These are phyloP conservation scores for Cacatua alba DNA, from an alignment of 2,113 vertebrate genomes.

Conservation along the genomic window DNA sequence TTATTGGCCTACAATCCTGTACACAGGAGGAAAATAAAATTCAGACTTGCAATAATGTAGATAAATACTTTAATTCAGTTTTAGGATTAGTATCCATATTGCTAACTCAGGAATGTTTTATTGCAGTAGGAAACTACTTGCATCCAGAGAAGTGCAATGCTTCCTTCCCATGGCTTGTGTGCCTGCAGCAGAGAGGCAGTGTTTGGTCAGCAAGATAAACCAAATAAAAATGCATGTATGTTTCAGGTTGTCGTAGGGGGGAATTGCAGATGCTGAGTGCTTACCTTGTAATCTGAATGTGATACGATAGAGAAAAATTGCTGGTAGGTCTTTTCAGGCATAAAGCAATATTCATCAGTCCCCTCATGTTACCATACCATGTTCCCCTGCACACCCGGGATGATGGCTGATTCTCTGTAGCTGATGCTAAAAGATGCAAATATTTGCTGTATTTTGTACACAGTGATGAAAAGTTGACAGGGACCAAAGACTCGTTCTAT, in stretches of 20 bases:
- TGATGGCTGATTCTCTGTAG: constrained; percentile 7
- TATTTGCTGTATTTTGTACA: constrained; percentile 50
- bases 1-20: constrained; percentile 59
- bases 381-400: not conserved
- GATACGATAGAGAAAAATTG: not conserved
- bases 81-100: not conserved
- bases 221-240: not conserved
- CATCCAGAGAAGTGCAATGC: not conserved
- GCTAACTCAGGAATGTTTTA: not conserved
- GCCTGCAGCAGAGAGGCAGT: not conserved
- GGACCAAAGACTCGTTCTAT: constrained; percentile 37
- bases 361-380: not conserved
- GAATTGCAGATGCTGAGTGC: not conserved
- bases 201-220: not conserved
- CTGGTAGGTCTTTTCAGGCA: not conserved
- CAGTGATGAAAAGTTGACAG: constrained; percentile 48
- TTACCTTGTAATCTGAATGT: not conserved
- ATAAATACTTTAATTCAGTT: not conserved
- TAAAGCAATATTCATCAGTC: not conserved
- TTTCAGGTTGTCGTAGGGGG: not conserved
- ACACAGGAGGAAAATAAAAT: constrained; percentile 31
- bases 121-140: not conserved
- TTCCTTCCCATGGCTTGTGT: not conserved
- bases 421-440: constrained; percentile 50
- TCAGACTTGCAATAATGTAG: not conserved